phyloP scores from a whole-genome alignment of 2,888 invertebrate genomes.

The Cataglyphis altisquamis region DNA sequence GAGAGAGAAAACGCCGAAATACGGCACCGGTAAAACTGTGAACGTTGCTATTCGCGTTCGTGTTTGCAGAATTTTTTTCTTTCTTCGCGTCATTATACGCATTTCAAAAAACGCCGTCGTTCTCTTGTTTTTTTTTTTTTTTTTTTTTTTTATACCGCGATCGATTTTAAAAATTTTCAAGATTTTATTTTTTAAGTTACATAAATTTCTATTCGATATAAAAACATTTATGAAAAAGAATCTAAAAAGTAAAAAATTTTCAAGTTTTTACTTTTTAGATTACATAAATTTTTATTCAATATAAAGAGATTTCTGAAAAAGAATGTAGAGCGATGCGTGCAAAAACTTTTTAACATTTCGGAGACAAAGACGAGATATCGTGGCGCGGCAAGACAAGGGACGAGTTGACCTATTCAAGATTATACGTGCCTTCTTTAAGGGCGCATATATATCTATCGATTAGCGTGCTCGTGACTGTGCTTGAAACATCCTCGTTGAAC shows the following conservation, averaged over 20 bases:
- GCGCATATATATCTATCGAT: slow-evolving; percentile 25
- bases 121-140: neutral
- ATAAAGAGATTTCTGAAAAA: neutral
- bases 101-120: slow-evolving; percentile 11
- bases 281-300: too few species aligned
- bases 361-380: slow-evolving; percentile 25
- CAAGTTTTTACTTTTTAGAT: neutral
- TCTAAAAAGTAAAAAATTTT: neutral
- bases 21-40: slow-evolving; percentile 23
- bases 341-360: slow-evolving; percentile 4
- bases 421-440: slow-evolving; percentile 7
- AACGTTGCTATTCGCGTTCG: neutral
- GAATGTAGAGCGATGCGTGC: neutral
- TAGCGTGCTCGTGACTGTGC: slow-evolving; percentile 21
- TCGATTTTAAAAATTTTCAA: neutral
- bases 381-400: neutral
- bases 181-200: neutral
- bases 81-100: neutral
- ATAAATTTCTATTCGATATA: neutral
- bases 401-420: slow-evolving; percentile 42
- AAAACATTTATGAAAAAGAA: too few species aligned
- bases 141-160: neutral
- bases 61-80: neutral
- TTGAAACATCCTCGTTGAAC: slow-evolving; percentile 33
- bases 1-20: slow-evolving; percentile 30